Evolutionary conservation across 1,140 invertebrate genomes (phyloP).

Genomic region (Eriosoma lanigerum): DNA sequence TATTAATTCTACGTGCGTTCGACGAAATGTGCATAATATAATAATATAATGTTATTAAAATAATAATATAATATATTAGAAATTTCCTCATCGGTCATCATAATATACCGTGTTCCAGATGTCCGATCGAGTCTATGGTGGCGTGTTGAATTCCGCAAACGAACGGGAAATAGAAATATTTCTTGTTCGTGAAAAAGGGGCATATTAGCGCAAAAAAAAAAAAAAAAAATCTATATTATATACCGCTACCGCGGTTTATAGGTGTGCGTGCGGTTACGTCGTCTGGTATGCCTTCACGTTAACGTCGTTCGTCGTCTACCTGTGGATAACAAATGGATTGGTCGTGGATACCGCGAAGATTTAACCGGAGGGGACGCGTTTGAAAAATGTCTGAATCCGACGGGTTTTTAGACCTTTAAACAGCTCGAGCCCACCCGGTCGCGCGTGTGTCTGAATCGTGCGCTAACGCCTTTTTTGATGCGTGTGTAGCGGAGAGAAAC

Average conservation of each 20-base stretch:
- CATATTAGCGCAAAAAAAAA: not conserved
- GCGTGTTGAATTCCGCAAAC: not conserved
- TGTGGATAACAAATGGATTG: slow-evolving; percentile 35
- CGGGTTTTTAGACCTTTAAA: slow-evolving; percentile 13
- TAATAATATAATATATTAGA: not conserved
- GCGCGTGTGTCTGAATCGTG: not conserved
- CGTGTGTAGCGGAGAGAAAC: not conserved
- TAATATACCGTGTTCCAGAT: too few species aligned
- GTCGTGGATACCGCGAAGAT: slow-evolving; percentile 4
- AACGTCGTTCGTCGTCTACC: not conserved
- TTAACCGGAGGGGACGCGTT: slow-evolving; percentile 7
- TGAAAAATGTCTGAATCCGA: slow-evolving; percentile 38
- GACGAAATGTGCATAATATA: too few species aligned
- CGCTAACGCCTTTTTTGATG: slow-evolving; percentile 9
- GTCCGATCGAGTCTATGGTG: not conserved
- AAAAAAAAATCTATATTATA: too few species aligned
- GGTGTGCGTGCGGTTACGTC: too few species aligned
- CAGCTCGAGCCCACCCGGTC: not conserved
- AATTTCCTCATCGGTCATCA: not conserved
- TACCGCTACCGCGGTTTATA: too few species aligned
- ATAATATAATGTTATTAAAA: too few species aligned
- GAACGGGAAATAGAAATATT: slow-evolving; percentile 15
- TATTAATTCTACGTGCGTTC: too few species aligned
- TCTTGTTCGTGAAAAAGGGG: not conserved
- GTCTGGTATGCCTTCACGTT: not conserved